phyloP scores from a whole-genome alignment of 2,888 invertebrate species.

The Eristalis tenax region DNA sequence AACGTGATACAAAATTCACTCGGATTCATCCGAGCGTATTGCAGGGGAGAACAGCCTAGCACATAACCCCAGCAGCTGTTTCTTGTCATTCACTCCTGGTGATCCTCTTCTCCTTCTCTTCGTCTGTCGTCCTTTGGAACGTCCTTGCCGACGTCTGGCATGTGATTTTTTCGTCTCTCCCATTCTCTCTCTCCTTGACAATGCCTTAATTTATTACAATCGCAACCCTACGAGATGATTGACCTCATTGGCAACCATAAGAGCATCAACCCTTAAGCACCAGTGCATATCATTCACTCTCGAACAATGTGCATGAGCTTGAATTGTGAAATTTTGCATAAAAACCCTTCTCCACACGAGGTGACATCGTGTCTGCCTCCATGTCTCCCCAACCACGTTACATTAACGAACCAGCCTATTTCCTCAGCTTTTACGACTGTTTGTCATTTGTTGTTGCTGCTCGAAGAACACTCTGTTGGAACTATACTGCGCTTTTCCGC shows the following conservation, averaged over 20 bases:
- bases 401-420: slow-evolving; percentile 23
- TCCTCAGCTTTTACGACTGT: slow-evolving; percentile 34
- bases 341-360: slow-evolving; percentile 7
- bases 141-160: slow-evolving; percentile 36
- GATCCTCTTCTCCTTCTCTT: neutral
- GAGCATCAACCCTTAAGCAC: slow-evolving; percentile 9
- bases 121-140: neutral
- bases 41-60: neutral
- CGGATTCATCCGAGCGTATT: slow-evolving; percentile 12
- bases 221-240: slow-evolving; percentile 27
- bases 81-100: neutral
- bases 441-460: slow-evolving; percentile 48
- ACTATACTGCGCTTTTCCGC: slow-evolving; percentile 37
- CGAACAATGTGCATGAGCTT: neutral
- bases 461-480: slow-evolving; percentile 47
- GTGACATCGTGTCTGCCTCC: slow-evolving; percentile 23
- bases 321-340: slow-evolving; percentile 10
- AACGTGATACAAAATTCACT: neutral
- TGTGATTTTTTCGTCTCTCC: neutral
- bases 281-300: neutral
- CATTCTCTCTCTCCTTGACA: neutral
- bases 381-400: neutral
- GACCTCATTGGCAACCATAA: slow-evolving; percentile 38
- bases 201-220: neutral
- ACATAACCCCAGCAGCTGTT: slow-evolving; percentile 28